Percentiles rank a stretch among this genome's conserved stretches.
These are phyloP conservation scores for Enoplosus armatus DNA, from an alignment of 2,797 vertebrate genomes.

Conservation along the genomic window DNA sequence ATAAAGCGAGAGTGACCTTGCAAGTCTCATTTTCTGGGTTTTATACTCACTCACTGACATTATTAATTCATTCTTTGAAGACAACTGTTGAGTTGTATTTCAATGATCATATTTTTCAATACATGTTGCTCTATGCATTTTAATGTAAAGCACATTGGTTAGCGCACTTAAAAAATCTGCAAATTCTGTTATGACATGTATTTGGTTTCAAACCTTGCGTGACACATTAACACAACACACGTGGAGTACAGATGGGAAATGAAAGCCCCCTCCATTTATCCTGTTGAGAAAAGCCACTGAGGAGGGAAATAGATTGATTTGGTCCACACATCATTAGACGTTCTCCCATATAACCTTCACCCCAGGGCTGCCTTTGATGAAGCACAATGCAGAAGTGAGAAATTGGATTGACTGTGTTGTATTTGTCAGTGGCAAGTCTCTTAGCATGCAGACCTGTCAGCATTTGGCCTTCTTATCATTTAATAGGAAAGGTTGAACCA, in stretches of 20 bases:
- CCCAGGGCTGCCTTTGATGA: conserved; percentile 52
- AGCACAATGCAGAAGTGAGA: conserved; percentile 51
- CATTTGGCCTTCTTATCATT: conserved; percentile 71
- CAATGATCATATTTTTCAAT: neutral
- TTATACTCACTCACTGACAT: neutral
- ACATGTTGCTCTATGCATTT: neutral
- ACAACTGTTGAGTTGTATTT: too few species aligned
- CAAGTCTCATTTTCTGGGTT: neutral
- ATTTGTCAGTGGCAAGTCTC: conserved; percentile 56
- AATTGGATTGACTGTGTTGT: conserved; percentile 47
- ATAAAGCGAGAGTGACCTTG: too few species aligned
- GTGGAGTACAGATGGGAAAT: conserved; percentile 45
- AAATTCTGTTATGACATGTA: neutral
- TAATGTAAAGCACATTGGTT: neutral
- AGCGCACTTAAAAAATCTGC: neutral
- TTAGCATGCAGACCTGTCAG: conserved; percentile 60
- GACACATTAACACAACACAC: conserved; percentile 31
- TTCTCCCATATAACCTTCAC: conserved; percentile 62
- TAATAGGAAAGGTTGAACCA: conserved; percentile 67
- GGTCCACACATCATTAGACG: conserved; percentile 57
- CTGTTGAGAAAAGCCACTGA: conserved; percentile 43
- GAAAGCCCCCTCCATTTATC: conserved; percentile 38
- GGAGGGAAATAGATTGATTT: conserved; percentile 59
- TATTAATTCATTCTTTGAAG: neutral
- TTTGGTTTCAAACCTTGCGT: conserved; percentile 8